Base-by-base conservation (phyloP, 2,797 vertebrate species). In the Streptopelia turtur region DNA sequence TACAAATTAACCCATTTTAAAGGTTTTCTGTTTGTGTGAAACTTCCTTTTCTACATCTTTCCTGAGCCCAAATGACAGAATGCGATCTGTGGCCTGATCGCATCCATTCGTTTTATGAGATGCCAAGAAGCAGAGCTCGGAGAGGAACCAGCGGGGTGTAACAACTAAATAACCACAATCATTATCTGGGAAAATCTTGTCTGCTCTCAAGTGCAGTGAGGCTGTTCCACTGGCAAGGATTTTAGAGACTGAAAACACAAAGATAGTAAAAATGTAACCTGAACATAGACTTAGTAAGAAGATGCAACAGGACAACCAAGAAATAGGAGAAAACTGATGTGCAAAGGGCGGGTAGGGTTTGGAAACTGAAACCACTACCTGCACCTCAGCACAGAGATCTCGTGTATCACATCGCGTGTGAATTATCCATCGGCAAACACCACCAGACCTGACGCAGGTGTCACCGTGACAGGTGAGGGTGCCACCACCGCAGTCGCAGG, bases 321-420 rank as follows among this genome's bases (percentile, higher is more conserved):
- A 78, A 69, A 30, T 9, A 63, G 70, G 47, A 78, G 16, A 49
- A 92, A 92, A 77, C 27, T 45, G 24, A 90, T 78, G 80, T 63
- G 33, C 35, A 81, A 75, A 50, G 1, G 16, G 37, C 50, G 27
- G 63, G 18, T 25, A 66, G 15, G 43, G 49, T 65, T 72, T 66
- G 75, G 59, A 93, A 94, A 74, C 31, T 30, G 47, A 95, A 91
- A 66, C 55, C 37, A 8, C 18, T 16, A 3, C 47, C 22, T 64
- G 24, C 16, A 1, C 77, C 43, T 53, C 69, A 63, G 65, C 13
- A 27, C 10, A 71, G 57, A 30, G 56, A 81, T 53, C 35, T 81
- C 11, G 22, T 0, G 0, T 61, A 35, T 56, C 64, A 4, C 60
- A 31, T 11, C 27, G 1, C 2, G 2, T 2, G 4, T 8, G 61